Evolutionary conservation across 2,888 invertebrate species (phyloP).

Genomic region (Zele albiditarsus): DNA sequence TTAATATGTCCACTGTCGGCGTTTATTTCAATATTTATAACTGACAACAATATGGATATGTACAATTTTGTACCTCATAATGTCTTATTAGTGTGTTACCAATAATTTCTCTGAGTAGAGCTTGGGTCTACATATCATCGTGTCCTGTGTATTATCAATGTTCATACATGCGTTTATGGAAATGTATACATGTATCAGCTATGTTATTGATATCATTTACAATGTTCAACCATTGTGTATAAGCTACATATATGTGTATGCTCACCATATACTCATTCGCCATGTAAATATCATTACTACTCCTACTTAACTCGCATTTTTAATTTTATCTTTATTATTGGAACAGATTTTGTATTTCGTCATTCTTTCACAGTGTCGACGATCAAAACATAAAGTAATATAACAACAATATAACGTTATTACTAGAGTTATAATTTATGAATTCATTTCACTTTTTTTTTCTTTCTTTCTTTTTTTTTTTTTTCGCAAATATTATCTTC

Average conservation of each 20-base stretch:
- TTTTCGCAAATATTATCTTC: too few species aligned
- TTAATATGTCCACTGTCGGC: conserved; percentile 51
- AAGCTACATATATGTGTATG: background rate
- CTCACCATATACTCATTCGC: too few species aligned
- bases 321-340: too few species aligned
- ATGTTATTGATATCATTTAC: background rate
- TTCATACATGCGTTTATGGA: background rate
- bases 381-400: too few species aligned
- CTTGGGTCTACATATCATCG: background rate
- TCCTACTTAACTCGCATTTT: too few species aligned
- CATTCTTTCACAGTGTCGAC: too few species aligned
- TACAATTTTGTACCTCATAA: conserved; percentile 55
- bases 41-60: conserved; percentile 68
- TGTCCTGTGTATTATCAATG: background rate
- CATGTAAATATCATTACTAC: too few species aligned
- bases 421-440: too few species aligned
- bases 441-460: too few species aligned
- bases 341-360: too few species aligned
- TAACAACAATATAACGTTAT: too few species aligned
- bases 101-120: background rate
- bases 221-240: background rate
- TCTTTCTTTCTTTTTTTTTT: too few species aligned
- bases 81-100: background rate
- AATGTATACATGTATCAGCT: background rate
- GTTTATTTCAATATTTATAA: conserved; percentile 70